A percentile compares a stretch with the other conserved stretches of the same genome.
These are phyloP conservation scores for Pantherophis alleghaniensis DNA, from an alignment of 2,797 vertebrate genomes.

Conservation along the genomic window DNA sequence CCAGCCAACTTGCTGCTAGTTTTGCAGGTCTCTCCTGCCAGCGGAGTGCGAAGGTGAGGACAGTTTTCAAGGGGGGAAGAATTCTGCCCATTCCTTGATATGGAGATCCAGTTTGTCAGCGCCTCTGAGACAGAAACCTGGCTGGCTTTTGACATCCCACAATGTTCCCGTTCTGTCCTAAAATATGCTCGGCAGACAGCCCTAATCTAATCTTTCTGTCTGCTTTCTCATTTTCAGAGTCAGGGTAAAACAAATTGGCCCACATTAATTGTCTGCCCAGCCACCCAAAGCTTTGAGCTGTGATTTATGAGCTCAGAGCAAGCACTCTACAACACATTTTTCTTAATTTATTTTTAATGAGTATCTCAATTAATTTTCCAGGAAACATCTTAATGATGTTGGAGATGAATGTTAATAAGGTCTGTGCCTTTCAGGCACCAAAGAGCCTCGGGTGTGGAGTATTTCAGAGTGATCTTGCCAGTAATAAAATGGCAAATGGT, in stretches of 20 bases:
- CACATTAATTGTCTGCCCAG: conserved; percentile 93
- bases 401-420: conserved; percentile 87
- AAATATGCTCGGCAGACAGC: conserved; percentile 94
- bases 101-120: no score
- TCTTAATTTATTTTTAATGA: conserved; percentile 99
- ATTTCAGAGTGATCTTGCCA: conserved; percentile 19
- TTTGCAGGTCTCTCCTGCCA: background rate
- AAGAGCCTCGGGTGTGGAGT: conserved; percentile 57
- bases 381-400: conserved; percentile 97
- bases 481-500: background rate
- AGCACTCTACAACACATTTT: conserved; percentile 93
- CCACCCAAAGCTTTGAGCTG: conserved; percentile 85
- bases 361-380: conserved; percentile 98
- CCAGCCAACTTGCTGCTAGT: background rate
- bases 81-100: background rate
- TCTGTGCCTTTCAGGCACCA: conserved; percentile 72
- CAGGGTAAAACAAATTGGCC: conserved; percentile 99
- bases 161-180: conserved; percentile 81
- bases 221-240: conserved; percentile 98
- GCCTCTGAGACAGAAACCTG: conserved; percentile 52
- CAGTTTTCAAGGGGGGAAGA: background rate
- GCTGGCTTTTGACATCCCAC: conserved; percentile 72
- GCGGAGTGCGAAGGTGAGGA: background rate
- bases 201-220: conserved; percentile 98
- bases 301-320: conserved; percentile 95